Percentiles rank a stretch among this genome's conserved stretches.
These are phyloP conservation scores for Oxyruncus cristatus DNA, from an alignment of 2,113 vertebrate species.

Conservation along the genomic window DNA sequence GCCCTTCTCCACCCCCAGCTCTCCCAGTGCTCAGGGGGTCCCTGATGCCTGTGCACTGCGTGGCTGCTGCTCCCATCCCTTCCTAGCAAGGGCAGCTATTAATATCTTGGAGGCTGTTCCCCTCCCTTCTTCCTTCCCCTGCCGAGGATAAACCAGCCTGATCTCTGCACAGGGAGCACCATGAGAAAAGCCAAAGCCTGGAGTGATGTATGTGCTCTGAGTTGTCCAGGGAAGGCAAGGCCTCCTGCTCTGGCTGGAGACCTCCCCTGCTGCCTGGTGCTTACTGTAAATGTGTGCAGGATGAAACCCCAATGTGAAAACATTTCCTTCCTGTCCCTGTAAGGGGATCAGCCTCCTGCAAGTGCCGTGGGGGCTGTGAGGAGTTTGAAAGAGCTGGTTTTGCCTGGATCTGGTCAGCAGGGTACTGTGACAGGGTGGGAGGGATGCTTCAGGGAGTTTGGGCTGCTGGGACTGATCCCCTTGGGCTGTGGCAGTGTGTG, in stretches of 20 bases:
- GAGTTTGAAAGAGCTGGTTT: not conserved
- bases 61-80: not conserved
- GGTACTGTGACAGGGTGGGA: not conserved
- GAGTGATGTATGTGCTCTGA: not conserved
- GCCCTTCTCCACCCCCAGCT: not conserved
- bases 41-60: not conserved
- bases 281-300: slow-evolving; percentile 37
- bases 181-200: not conserved
- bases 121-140: slow-evolving; percentile 22
- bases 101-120: not conserved
- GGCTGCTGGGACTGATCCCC: not conserved
- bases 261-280: not conserved
- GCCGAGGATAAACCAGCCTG: not conserved
- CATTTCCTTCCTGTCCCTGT: slow-evolving; percentile 55
- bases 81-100: slow-evolving; percentile 3
- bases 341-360: not conserved
- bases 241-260: not conserved
- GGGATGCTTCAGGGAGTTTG: not conserved
- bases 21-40: not conserved
- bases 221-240: not conserved
- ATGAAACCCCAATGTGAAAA: slow-evolving; percentile 34
- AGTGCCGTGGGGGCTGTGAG: not conserved
- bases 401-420: not conserved
- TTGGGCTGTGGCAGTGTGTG: accelerated
- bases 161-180: not conserved